phyloP scores from a whole-genome alignment of 2,797 vertebrate species.

The Chelon labrosus region DNA sequence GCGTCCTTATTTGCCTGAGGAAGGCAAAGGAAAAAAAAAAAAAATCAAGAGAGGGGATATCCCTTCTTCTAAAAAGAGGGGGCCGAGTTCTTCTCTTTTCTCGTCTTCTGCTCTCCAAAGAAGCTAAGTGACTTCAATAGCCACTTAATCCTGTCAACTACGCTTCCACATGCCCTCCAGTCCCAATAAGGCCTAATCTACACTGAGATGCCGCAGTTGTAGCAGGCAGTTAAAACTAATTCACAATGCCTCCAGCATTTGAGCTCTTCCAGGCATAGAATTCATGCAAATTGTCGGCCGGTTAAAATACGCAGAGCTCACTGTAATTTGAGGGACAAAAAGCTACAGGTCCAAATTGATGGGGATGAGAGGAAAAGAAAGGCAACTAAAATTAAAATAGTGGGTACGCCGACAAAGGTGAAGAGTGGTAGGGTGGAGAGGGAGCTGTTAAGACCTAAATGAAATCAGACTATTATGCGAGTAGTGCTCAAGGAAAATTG shows the following conservation, averaged over 20 bases:
- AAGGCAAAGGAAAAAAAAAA: conserved; percentile 47
- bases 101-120: conserved; percentile 91
- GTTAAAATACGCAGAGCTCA: conserved; percentile 77
- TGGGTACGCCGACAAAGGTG: conserved; percentile 22
- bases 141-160: conserved; percentile 98
- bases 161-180: conserved; percentile 94
- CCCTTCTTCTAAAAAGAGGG: conserved; percentile 69
- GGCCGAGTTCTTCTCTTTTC: conserved; percentile 88
- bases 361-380: conserved; percentile 72
- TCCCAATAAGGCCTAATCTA: conserved; percentile 94
- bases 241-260: conserved; percentile 92
- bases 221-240: conserved; percentile 94
- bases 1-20: conserved; percentile 75
- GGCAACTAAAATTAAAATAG: conserved; percentile 79
- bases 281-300: conserved; percentile 79
- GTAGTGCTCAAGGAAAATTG: conserved; percentile 61
- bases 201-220: conserved; percentile 90
- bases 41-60: conserved; percentile 70
- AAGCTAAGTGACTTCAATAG: conserved; percentile 98
- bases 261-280: conserved; percentile 84
- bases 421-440: conserved; percentile 27
- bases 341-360: conserved; percentile 73
- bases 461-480: conserved; percentile 66
- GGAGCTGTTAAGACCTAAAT: conserved; percentile 67
- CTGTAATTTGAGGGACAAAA: conserved; percentile 80